Evolutionary conservation across 2,888 invertebrate species (phyloP), one percentile per base, ranked within the genome.

Genomic region (Geotrupes spiniger): DNA sequence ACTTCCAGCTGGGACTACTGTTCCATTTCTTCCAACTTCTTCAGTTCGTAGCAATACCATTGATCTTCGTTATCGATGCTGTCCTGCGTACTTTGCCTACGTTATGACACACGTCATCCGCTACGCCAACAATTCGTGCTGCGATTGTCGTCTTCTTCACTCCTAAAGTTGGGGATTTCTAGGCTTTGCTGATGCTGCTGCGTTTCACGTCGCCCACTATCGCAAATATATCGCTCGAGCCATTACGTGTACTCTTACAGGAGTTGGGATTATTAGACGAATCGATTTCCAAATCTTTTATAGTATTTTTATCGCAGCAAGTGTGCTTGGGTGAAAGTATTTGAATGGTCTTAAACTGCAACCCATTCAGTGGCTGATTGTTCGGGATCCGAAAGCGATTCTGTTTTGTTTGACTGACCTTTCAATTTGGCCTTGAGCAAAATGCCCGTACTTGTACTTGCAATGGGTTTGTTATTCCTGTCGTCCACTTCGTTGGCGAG

Each of bases 11-110:
- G 82, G 2, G 84, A 82, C 55, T 85, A 86, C 53, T 86, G 78
- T 70, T 92, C 92, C 72, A 92, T 79, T 72, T 92, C 89, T 72
- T 93, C 91, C 26, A 93, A 72, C 71, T 92, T 91, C 45, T 89
- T 77, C 47, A 92, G 71, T 67, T 93, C 92, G 68, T 93, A 92
- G 62, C 90, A 89, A 63, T 92, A 93, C 87, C 92, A 93, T 69
- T 93, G 92, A 65, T 93, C 93, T 73, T 93, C 93, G 16, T 90
- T 91, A 69, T 93, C 93, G 47, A 93, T 92, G 62, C 91, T 91
- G 61, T 92, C 92, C 74, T 93, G 92, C 0, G 92, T 92, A 64
- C 92, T 92, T 73, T 93, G 92, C 41, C 92, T 79, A 57, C 92
- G 78, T 0, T 92, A 92, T 1, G 92, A 92, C 1, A 89, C 87